phyloP scores from a whole-genome alignment of 2,888 invertebrate genomes.

The Drosophila leonis region DNA sequence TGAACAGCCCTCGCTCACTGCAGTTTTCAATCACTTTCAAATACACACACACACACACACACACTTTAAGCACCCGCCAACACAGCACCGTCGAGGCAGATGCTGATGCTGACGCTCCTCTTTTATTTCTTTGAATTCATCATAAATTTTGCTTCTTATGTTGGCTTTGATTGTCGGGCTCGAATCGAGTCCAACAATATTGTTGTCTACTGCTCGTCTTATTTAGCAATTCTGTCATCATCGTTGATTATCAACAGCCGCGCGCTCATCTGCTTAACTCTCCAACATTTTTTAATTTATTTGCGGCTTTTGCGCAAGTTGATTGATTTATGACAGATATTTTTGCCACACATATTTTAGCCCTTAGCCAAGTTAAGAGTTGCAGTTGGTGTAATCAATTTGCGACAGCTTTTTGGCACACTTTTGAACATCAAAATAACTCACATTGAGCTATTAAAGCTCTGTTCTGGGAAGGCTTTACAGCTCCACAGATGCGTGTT shows the following conservation, averaged over 20 bases:
- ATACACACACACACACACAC: conserved; percentile 18
- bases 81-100: conserved; percentile 45
- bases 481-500: conserved; percentile 50
- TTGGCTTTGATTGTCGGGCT: conserved; percentile 37
- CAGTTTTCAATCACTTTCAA: conserved; percentile 40
- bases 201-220: conserved; percentile 1
- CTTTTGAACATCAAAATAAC: conserved; percentile 41
- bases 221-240: conserved; percentile 53
- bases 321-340: conserved; percentile 44
- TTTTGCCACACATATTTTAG: conserved; percentile 18
- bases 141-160: conserved; percentile 40
- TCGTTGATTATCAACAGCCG: conserved; percentile 28
- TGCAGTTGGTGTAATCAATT: conserved; percentile 8
- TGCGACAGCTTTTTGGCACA: conserved; percentile 42
- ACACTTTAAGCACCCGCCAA: conserved; percentile 42
- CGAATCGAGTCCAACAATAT: neutral
- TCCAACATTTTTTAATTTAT: conserved; percentile 8
- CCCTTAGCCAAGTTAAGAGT: conserved; percentile 9
- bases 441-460: conserved; percentile 22
- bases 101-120: conserved; percentile 52
- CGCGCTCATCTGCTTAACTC: conserved; percentile 5
- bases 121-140: conserved; percentile 25
- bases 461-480: conserved; percentile 27
- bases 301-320: conserved; percentile 15
- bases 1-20: conserved; percentile 47